These are phyloP conservation scores for Ophraella communa DNA, from an alignment of 2,888 invertebrate genomes.

Conservation along the genomic window DNA sequence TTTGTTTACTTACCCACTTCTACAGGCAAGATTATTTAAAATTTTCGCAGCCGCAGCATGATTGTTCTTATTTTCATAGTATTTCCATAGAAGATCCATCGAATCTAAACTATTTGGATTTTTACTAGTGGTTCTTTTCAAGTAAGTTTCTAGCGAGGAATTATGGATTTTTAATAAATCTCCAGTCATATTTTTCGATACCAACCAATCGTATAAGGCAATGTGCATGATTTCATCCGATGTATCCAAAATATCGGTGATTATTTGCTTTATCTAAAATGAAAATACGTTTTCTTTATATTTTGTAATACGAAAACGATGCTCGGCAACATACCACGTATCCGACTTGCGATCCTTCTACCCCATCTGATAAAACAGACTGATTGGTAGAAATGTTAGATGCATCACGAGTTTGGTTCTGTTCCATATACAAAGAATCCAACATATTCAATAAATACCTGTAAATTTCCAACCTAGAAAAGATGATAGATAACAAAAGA, in stretches of 20 bases:
- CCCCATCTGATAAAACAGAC: conserved; percentile 36
- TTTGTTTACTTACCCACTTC: conserved; percentile 68
- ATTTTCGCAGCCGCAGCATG: conserved; percentile 93
- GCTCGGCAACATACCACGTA: conserved; percentile 23
- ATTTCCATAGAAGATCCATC: conserved; percentile 92
- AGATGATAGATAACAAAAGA: conserved; percentile 16
- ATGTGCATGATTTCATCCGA: conserved; percentile 90
- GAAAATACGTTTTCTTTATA: background rate
- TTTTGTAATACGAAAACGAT: background rate
- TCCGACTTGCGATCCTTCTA: conserved; percentile 27
- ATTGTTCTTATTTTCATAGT: conserved; percentile 90
- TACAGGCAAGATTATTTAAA: conserved; percentile 83
- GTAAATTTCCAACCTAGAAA: conserved; percentile 83
- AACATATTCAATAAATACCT: conserved; percentile 83
- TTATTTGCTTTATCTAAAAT: conserved; percentile 66
- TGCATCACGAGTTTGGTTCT: conserved; percentile 30
- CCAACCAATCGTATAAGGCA: conserved; percentile 92
- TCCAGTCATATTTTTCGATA: conserved; percentile 74
- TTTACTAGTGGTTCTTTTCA: conserved; percentile 67
- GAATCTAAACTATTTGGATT: conserved; percentile 61
- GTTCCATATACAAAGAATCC: conserved; percentile 66
- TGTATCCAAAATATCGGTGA: conserved; percentile 71
- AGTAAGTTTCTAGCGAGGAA: conserved; percentile 78
- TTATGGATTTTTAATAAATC: conserved; percentile 73
- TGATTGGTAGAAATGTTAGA: conserved; percentile 23